Evolutionary conservation across 1,140 invertebrate genomes (phyloP), one percentile per base, ranked within the genome.

Genomic region (Calephelis virginiensis): DNA sequence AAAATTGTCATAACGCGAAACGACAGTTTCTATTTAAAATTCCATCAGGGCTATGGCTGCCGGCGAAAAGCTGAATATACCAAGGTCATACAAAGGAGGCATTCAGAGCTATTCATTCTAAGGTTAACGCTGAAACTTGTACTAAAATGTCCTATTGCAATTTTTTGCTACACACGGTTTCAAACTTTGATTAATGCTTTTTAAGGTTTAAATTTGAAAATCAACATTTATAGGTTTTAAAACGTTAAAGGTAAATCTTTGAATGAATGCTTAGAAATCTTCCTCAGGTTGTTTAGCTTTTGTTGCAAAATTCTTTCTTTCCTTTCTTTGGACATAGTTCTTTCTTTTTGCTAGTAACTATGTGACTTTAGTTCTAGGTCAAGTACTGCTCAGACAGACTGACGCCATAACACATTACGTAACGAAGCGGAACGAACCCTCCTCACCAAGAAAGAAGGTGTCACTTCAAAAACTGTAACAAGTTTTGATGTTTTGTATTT

Each of bases 1-100:
- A 72, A 77, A 81, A 81, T 74, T 79, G 77, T 77, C 79, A 81
- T 75, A 75, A 74, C 71, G 62, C 56, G 64, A 76, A 75, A 74
- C 73, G 71, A 49, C 70, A 64, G 61, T 60, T 53, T 61, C 67
- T 79, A 81, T 81, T 81, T 77, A 81, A 81, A 81, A 81, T 81
- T 81, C 79, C 79, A 81, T 81, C 74, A 77, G 61, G 64, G 62
- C 59, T 61, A 76, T 75, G 71, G 77, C 73, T 68, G 69, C 64
- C 64, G 71, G 73, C 78, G 50, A 66, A 49, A 56, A 56, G 63
- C 64, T 69, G 67, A 69, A 64, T 68, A 53, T 63, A 38, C 76
- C 75, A 76, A 78, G 78, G 78, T 80, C 77, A 66, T 43, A 78
- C 75, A 80, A 80, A 75, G 65, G 68, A 37, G 38, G 72, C 68